These are phyloP conservation scores for Drosophila albomicans DNA, from an alignment of 1,140 invertebrate genomes.

Conservation along the genomic window DNA sequence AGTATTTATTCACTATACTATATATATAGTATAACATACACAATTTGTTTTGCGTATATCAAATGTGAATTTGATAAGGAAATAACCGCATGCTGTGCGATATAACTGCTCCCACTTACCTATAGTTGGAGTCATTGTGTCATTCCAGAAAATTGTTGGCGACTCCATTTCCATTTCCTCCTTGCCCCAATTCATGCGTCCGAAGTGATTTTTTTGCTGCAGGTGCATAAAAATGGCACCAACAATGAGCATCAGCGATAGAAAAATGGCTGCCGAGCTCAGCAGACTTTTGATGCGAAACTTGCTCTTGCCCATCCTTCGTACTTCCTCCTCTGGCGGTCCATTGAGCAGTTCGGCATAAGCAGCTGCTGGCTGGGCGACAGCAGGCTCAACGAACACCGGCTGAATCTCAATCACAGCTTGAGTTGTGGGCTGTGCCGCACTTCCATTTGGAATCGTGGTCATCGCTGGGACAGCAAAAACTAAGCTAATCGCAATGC, in stretches of 20 bases:
- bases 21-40: not conserved
- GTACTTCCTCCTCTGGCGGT: slow-evolving; percentile 5
- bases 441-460: slow-evolving; percentile 25
- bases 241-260: slow-evolving; percentile 59
- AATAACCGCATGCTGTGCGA: not conserved
- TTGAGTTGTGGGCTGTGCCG: not conserved
- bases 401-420: too few species aligned
- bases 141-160: not conserved
- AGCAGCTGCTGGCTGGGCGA: not conserved
- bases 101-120: slow-evolving; percentile 18
- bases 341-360: slow-evolving; percentile 1
- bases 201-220: slow-evolving; percentile 66
- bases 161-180: not conserved
- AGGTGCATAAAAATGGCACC: slow-evolving; percentile 71
- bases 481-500: slow-evolving; percentile 19
- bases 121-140: slow-evolving; percentile 2
- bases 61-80: not conserved
- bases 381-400: too few species aligned
- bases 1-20: too few species aligned
- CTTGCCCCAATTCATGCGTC: slow-evolving; percentile 46
- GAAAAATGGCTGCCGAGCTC: slow-evolving; percentile 48
- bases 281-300: slow-evolving; percentile 39
- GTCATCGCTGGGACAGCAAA: slow-evolving; percentile 11
- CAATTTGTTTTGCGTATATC: not conserved
- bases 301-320: slow-evolving; percentile 1